Evolutionary conservation across 2,113 vertebrate genomes (phyloP).

Genomic region (Nyctereutes procyonoides): DNA sequence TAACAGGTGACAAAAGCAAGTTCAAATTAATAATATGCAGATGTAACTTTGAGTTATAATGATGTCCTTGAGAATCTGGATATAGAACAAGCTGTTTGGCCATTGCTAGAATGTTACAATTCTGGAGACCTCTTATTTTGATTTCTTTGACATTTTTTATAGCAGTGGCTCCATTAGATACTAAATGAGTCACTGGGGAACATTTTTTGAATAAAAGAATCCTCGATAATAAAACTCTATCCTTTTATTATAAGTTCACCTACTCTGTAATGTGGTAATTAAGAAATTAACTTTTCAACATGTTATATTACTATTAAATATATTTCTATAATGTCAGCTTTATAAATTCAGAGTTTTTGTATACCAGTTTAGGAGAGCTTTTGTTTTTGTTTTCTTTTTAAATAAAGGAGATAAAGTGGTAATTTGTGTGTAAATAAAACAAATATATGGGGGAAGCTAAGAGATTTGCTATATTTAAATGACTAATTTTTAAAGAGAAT

Average conservation of each 20-base stretch:
- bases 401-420: not conserved
- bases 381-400: slow-evolving; percentile 1
- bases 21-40: slow-evolving; percentile 30
- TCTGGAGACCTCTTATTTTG: not conserved
- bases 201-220: not conserved
- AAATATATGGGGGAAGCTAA: not conserved
- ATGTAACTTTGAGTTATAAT: not conserved
- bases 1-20: not conserved
- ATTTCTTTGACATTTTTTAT: not conserved
- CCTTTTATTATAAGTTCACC: not conserved
- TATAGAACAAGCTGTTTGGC: not conserved
- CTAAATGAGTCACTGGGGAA: not conserved
- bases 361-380: slow-evolving; percentile 1
- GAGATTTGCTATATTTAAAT: slow-evolving; percentile 35
- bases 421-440: not conserved
- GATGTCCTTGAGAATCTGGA: not conserved
- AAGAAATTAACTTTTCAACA: not conserved
- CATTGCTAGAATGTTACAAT: not conserved
- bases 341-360: slow-evolving; percentile 16
- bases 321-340: not conserved
- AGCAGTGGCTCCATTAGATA: not conserved
- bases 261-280: not conserved
- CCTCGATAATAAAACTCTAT: not conserved
- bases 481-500: not conserved
- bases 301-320: slow-evolving; percentile 2